A percentile compares a stretch with the other conserved stretches of the same genome.
These are phyloP conservation scores for Anisognathus igniventris DNA, from an alignment of 2,797 vertebrate genomes.

Conservation along the genomic window DNA sequence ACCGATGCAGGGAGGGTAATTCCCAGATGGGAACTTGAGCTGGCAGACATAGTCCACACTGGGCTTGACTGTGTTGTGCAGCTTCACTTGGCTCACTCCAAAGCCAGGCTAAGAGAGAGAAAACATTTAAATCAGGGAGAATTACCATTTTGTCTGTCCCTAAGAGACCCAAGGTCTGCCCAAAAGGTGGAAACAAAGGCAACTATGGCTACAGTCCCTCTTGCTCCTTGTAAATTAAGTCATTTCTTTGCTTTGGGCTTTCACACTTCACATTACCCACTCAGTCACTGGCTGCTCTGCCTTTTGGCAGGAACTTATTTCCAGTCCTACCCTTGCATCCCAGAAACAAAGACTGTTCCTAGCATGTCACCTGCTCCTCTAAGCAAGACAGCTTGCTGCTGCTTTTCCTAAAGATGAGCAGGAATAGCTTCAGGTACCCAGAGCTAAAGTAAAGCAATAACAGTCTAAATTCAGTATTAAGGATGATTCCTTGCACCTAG, in stretches of 20 bases:
- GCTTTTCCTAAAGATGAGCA: not conserved
- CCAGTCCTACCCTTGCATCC: not conserved
- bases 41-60: constrained; percentile 90
- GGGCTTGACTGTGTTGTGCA: constrained; percentile 85
- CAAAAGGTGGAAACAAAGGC: not conserved
- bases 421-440: not conserved
- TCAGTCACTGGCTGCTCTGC: not conserved
- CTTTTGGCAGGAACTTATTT: not conserved
- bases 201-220: not conserved
- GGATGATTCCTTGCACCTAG: not conserved
- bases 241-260: not conserved
- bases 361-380: fast-evolving
- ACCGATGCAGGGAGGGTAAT: constrained; percentile 89
- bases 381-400: not conserved
- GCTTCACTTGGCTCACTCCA: constrained; percentile 73
- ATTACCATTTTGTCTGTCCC: not conserved
- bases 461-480: not conserved
- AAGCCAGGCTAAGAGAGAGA: constrained; percentile 68
- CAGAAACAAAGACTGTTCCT: not conserved
- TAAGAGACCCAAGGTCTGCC: not conserved
- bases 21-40: constrained; percentile 87
- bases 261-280: not conserved
- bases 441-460: not conserved
- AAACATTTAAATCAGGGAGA: not conserved
- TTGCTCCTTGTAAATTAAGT: not conserved